phyloP scores from a whole-genome alignment of 2,113 vertebrate species.

The Steatornis caripensis region DNA sequence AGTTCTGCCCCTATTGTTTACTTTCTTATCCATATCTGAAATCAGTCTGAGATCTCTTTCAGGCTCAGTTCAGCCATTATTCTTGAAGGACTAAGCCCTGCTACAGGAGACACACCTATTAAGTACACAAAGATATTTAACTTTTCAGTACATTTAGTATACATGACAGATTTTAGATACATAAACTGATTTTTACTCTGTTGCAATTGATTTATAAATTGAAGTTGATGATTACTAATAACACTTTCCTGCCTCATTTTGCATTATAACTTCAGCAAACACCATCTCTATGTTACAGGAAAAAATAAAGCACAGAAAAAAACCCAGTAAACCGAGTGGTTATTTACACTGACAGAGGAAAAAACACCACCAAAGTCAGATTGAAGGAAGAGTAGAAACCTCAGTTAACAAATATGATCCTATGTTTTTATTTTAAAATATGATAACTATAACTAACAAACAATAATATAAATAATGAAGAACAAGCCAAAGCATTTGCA shows the following conservation, averaged over 20 bases:
- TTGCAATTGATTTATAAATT: background rate
- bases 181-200: background rate
- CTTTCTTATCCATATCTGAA: background rate
- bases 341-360: background rate
- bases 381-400: background rate
- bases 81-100: background rate
- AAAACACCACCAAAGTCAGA: background rate
- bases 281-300: background rate
- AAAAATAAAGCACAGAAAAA: background rate
- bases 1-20: background rate
- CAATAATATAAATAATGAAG: background rate
- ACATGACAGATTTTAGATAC: background rate
- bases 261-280: background rate
- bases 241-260: background rate
- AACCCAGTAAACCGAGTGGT: background rate
- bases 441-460: background rate
- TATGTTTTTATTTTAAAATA: background rate
- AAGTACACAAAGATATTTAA: background rate
- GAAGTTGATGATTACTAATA: background rate
- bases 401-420: background rate
- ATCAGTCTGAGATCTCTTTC: background rate
- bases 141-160: background rate
- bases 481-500: background rate
- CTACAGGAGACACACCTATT: background rate
- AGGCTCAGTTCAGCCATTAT: background rate